Evolutionary conservation across 1,140 invertebrate species (phyloP), one percentile per base, ranked within the genome.

Genomic region (Ooceraea biroi): DNA sequence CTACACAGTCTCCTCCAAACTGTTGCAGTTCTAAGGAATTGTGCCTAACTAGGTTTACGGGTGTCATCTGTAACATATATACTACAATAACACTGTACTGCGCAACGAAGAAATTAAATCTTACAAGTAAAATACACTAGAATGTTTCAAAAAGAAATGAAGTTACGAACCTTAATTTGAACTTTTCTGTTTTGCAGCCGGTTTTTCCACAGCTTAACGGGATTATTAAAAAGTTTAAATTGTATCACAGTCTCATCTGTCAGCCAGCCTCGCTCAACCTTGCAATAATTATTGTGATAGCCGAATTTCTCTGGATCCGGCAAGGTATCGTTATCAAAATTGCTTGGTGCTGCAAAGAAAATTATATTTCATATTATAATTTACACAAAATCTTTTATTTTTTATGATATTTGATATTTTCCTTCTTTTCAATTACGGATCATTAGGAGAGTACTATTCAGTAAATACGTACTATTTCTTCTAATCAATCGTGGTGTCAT

Each of bases 181-280:
- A 98, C 95, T 82, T 95, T 95, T 87, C 95, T 96, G 87, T 96
- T 96, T 88, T 96, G 95, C 91, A 98, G 96, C 86, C 96, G 96
- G 89, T 96, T 96, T 90, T 98, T 98, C 96, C 96, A 97, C 78
- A 98, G 95, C 80, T 96, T 96, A 80, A 99, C 96, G 1, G 98
- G 97, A 91, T 97, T 97, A 88, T 97, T 97, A 89, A 96, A 97
- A 89, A 99, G 95, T 93, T 98, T 98, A 61, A 99, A 96, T 93
- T 99, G 98, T 63, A 99, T 95, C 66, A 98, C 95, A 44, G 97
- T 97, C 92, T 99, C 98, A 78, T 96, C 95, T 30, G 97, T 98
- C 0, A 99, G 94, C 98, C 98, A 99, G 0, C 98, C 98, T 68
- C 96, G 95, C 89, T 97, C 97, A 12, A 98, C 94, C 85, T 95